Conservation (phyloP, 2,113 vertebrate species). For the Neodontobutis hainanensis region DNA sequence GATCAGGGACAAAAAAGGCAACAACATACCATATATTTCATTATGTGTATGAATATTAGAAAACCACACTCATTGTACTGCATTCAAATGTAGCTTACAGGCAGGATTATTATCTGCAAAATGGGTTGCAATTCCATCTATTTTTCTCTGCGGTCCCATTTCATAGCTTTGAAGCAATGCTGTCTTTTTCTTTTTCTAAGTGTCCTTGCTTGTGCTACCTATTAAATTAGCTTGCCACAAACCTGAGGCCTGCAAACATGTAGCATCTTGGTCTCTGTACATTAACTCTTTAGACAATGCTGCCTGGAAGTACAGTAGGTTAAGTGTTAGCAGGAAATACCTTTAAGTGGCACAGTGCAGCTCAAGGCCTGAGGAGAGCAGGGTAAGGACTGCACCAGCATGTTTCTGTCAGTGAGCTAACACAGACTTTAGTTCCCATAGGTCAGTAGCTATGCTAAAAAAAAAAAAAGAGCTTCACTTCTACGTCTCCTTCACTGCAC, state of each 20-base stretch:
- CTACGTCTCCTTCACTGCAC: conserved; percentile 11
- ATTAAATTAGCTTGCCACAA: background rate
- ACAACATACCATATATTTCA: no score
- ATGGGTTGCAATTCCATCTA: no score
- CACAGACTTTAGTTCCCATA: conserved; percentile 33
- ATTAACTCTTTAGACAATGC: no score
- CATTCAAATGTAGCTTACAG: no score
- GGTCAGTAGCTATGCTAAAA: background rate
- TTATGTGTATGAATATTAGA: no score
- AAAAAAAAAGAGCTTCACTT: conserved; percentile 1
- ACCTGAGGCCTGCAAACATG: no score
- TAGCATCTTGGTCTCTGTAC: no score
- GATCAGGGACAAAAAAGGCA: no score
- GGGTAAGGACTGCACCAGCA: conserved; percentile 21
- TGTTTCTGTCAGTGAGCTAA: conserved; percentile 41
- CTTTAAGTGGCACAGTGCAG: conserved; percentile 3
- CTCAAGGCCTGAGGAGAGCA: conserved; percentile 3
- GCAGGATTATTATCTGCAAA: no score
- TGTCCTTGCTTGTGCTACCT: background rate
- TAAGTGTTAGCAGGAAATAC: conserved; percentile 14
- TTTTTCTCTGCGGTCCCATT: background rate
- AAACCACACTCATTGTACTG: no score
- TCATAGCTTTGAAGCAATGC: background rate
- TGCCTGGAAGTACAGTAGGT: background rate
- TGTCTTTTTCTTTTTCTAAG: no score